Conservation (phyloP, 2,888 invertebrate genomes). For the Acanthosoma haemorrhoidale region DNA sequence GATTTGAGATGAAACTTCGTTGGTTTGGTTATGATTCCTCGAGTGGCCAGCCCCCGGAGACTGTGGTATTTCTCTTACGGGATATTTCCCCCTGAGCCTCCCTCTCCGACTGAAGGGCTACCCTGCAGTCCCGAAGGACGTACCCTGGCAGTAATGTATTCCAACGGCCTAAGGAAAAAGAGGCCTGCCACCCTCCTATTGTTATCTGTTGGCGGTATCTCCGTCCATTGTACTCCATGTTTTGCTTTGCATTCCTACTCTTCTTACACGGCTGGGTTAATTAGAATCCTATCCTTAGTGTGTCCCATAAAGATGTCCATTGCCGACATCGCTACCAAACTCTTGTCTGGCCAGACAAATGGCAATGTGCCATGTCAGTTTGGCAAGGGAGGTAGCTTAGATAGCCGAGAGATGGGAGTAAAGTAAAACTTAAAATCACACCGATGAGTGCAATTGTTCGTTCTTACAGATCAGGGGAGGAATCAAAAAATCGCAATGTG, state of each 20-base stretch:
- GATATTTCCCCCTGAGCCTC: neutral
- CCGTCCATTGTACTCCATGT: slow-evolving; percentile 18
- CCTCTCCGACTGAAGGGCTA: neutral
- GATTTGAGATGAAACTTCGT: no score
- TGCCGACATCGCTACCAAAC: neutral
- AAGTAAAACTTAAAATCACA: no score
- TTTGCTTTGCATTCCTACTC: slow-evolving; percentile 15
- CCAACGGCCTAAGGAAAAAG: neutral
- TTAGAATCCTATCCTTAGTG: slow-evolving; percentile 20
- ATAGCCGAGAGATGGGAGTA: no score
- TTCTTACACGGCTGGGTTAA: slow-evolving; percentile 25
- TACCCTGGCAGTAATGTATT: slow-evolving; percentile 21
- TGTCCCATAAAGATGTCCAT: slow-evolving; percentile 22
- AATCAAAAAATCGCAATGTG: no score
- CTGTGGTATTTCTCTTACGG: no score
- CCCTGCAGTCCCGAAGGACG: neutral
- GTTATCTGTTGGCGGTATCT: slow-evolving; percentile 30
- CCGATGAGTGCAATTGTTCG: no score
- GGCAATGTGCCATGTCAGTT: neutral
- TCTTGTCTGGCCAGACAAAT: no score
- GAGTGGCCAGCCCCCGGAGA: no score
- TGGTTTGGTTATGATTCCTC: no score
- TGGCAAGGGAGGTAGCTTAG: no score
- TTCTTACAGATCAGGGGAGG: no score
- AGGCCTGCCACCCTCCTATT: slow-evolving; percentile 15